phyloP scores from a whole-genome alignment of 1,140 invertebrate species.

The Zaprionus camerounensis region DNA sequence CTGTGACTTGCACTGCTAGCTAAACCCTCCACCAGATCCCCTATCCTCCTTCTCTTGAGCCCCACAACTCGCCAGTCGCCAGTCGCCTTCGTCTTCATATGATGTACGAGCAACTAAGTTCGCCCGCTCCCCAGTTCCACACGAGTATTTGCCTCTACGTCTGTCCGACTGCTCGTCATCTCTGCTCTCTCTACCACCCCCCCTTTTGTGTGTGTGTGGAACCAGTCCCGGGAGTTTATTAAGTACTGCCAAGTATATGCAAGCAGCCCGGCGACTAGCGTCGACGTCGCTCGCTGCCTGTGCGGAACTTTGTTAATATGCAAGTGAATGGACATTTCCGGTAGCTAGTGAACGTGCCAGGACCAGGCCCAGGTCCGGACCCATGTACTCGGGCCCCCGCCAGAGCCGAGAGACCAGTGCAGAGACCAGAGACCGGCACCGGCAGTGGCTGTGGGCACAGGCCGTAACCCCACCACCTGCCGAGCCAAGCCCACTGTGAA shows the following conservation, averaged over 20 bases:
- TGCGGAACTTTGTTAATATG: slow-evolving; percentile 83
- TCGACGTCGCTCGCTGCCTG: slow-evolving; percentile 55
- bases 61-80: not conserved
- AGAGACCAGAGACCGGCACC: slow-evolving; percentile 26
- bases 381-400: not conserved
- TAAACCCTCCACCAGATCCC: not conserved
- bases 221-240: slow-evolving; percentile 70
- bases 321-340: slow-evolving; percentile 83
- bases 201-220: slow-evolving; percentile 33
- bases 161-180: slow-evolving; percentile 41
- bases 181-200: slow-evolving; percentile 13
- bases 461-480: slow-evolving; percentile 25
- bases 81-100: slow-evolving; percentile 36
- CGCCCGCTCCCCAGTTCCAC: slow-evolving; percentile 27
- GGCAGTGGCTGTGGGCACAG: slow-evolving; percentile 34
- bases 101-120: slow-evolving; percentile 68
- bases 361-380: slow-evolving; percentile 5
- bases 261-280: slow-evolving; percentile 38
- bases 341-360: slow-evolving; percentile 78
- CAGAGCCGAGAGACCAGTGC: slow-evolving; percentile 33
- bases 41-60: not conserved
- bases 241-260: slow-evolving; percentile 72
- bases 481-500: slow-evolving; percentile 26
- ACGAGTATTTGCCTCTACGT: slow-evolving; percentile 19
- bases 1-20: slow-evolving; percentile 37